phyloP scores from a whole-genome alignment of 1,140 invertebrate species.

The Caenorhabditis inopinata region DNA sequence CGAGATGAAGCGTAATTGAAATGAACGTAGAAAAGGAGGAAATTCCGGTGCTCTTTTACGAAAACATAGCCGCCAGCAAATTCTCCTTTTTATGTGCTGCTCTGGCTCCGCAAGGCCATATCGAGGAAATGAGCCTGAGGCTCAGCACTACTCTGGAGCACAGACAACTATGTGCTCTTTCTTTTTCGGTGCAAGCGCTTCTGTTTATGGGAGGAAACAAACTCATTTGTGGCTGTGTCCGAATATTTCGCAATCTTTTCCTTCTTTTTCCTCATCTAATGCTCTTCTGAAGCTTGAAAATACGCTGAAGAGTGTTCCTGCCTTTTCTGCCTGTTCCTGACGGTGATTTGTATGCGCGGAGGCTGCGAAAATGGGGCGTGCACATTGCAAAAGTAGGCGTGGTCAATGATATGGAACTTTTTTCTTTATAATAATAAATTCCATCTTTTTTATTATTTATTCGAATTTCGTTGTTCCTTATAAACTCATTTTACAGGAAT shows the following conservation, averaged over 20 bases:
- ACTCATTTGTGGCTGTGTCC: not conserved
- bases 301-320: not conserved
- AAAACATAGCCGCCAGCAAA: not conserved
- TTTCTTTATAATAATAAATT: not conserved
- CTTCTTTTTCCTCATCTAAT: not conserved
- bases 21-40: too few relatives aligned
- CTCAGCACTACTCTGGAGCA: too few relatives aligned
- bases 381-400: not conserved
- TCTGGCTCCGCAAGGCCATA: not conserved
- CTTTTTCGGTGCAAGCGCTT: too few relatives aligned
- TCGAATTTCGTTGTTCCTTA: not conserved
- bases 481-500: too few relatives aligned
- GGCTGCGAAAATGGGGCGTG: too few relatives aligned
- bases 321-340: too few relatives aligned
- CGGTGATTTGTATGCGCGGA: not conserved
- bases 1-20: too few relatives aligned
- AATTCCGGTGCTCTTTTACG: not conserved
- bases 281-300: not conserved
- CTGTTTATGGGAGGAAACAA: not conserved
- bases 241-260: constrained; percentile 3
- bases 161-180: too few relatives aligned
- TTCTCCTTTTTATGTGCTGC: not conserved
- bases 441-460: not conserved
- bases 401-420: constrained; percentile 5
- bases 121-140: constrained; percentile 11